Evolutionary conservation across 2,113 vertebrate genomes (phyloP).

Genomic region (Furnarius figulus): DNA sequence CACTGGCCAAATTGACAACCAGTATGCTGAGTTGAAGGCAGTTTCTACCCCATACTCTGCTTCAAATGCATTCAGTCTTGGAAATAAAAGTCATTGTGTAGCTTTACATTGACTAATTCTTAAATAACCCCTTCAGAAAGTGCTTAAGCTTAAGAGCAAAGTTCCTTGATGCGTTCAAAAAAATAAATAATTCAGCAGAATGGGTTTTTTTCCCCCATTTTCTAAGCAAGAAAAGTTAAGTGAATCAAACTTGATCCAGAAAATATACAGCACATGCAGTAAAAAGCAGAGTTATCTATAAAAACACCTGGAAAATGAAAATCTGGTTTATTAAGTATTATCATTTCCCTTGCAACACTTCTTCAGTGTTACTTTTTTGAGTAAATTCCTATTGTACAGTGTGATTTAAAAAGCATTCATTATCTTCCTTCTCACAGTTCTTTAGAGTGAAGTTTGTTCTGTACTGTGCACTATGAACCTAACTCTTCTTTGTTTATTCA

Average conservation of each 20-base stretch:
- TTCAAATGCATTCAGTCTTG: background rate
- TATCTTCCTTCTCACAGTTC: background rate
- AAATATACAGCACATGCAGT: background rate
- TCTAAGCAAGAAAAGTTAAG: background rate
- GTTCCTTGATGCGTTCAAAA: background rate
- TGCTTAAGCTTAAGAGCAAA: background rate
- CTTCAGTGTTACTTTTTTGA: background rate
- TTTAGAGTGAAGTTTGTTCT: background rate
- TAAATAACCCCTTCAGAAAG: background rate
- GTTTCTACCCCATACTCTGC: background rate
- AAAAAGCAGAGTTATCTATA: constrained; percentile 8
- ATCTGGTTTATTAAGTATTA: background rate
- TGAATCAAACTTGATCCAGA: background rate
- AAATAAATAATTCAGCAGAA: background rate
- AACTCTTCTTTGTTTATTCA: constrained; percentile 8
- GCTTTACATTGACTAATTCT: background rate
- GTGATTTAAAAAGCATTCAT: background rate
- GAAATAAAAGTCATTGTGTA: background rate
- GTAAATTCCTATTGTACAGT: background rate
- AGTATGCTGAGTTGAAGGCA: background rate
- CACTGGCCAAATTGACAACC: background rate
- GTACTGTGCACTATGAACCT: background rate
- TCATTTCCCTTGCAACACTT: background rate
- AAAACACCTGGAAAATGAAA: constrained; percentile 25
- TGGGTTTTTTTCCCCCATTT: accelerated